phyloP scores from a whole-genome alignment of 2,113 vertebrate species.

The Vanacampus margaritifer region DNA sequence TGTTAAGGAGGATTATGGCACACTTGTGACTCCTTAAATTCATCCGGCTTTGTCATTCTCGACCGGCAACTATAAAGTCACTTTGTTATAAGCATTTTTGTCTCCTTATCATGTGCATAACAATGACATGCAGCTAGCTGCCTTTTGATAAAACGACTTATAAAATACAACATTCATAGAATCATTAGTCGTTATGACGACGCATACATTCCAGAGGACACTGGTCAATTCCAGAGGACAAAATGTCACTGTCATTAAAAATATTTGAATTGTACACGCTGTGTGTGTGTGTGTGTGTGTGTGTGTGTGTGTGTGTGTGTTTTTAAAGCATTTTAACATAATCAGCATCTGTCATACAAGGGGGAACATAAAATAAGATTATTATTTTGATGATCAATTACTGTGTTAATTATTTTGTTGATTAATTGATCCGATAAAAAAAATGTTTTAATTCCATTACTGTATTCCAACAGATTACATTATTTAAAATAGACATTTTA shows the following conservation, averaged over 20 bases:
- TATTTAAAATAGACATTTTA: no score
- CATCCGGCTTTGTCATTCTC: conserved; percentile 63
- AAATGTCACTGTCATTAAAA: not conserved
- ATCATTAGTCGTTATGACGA: not conserved
- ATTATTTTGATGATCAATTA: no score
- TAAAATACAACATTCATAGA: not conserved
- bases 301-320: no score
- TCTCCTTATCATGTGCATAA: conserved; percentile 36
- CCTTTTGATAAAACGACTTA: no score
- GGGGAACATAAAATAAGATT: no score
- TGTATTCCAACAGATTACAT: no score
- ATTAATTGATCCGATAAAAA: no score
- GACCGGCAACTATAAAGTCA: conserved; percentile 40
- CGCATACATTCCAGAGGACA: not conserved
- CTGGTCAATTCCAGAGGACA: not conserved
- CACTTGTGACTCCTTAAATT: conserved; percentile 73
- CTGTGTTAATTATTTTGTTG: no score
- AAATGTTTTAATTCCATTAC: no score
- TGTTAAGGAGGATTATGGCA: conserved; percentile 66
- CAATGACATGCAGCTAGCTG: not conserved
- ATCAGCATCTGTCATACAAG: no score
- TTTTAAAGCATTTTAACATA: no score
- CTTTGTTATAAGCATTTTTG: conserved; percentile 44
- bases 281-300: no score
- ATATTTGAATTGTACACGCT: not conserved